These are phyloP conservation scores for Lepidurus packardi DNA, from an alignment of 1,140 invertebrate species.

Conservation along the genomic window DNA sequence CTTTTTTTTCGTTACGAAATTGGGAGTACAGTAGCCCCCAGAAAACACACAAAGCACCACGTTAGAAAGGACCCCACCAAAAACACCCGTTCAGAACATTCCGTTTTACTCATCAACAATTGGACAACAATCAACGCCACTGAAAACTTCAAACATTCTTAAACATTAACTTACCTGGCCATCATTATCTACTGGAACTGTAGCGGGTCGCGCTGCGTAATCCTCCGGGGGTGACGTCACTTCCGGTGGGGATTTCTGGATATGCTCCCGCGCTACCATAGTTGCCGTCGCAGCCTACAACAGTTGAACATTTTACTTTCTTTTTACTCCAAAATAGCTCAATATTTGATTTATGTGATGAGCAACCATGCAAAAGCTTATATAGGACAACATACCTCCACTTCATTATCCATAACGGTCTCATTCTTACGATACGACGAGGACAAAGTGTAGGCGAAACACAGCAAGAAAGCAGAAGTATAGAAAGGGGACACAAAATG, in stretches of 20 bases:
- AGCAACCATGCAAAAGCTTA: not conserved
- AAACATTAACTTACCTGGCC: not conserved
- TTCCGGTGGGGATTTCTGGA: not conserved
- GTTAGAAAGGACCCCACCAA: not conserved
- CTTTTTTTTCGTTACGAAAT: not conserved
- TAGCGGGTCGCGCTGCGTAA: not conserved
- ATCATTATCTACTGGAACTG: not conserved
- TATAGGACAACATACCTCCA: not conserved
- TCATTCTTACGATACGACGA: not conserved
- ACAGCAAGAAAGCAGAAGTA: not conserved
- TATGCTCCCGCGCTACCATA: not conserved
- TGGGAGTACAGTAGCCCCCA: not conserved
- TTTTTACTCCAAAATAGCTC: too few species aligned
- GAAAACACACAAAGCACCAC: not conserved
- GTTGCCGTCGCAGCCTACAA: not conserved
- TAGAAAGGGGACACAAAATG: not conserved
- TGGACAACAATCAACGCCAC: not conserved
- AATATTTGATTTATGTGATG: not conserved
- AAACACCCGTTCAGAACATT: not conserved
- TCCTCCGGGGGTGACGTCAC: not conserved
- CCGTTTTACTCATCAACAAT: not conserved
- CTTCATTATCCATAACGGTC: not conserved
- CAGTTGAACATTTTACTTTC: too few species aligned
- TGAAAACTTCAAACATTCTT: not conserved
- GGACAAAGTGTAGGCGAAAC: slow-evolving; percentile 23